phyloP scores from a whole-genome alignment of 2,888 invertebrate species.

The Drosophila mercatorum region DNA sequence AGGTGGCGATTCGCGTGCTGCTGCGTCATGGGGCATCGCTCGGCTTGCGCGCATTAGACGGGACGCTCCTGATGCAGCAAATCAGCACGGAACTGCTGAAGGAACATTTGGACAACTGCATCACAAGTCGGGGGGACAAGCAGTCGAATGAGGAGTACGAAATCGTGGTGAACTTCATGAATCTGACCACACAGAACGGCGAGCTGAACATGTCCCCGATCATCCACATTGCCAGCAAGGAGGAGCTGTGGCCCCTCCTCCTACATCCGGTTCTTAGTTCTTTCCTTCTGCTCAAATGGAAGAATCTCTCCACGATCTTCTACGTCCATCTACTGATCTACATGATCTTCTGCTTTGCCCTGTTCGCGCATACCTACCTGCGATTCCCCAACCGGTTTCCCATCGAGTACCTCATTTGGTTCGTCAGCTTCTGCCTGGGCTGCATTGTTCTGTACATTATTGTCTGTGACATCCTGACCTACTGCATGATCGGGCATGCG shows the following conservation, averaged over 20 bases:
- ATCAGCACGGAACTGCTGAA: slow-evolving; percentile 89
- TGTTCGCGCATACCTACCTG: slow-evolving; percentile 89
- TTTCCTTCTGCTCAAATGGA: slow-evolving; percentile 92
- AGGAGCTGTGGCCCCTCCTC: slow-evolving; percentile 88
- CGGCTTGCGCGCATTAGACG: slow-evolving; percentile 87
- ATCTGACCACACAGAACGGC: slow-evolving; percentile 85
- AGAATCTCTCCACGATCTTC: slow-evolving; percentile 89
- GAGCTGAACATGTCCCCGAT: slow-evolving; percentile 91
- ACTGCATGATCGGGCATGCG: slow-evolving; percentile 87
- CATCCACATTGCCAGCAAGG: slow-evolving; percentile 88
- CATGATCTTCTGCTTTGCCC: slow-evolving; percentile 87
- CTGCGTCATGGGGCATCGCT: slow-evolving; percentile 90
- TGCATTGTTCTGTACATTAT: slow-evolving; percentile 14
- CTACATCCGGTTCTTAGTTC: slow-evolving; percentile 92
- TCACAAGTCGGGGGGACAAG: slow-evolving; percentile 88
- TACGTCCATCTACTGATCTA: slow-evolving; percentile 90
- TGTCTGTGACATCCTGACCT: slow-evolving; percentile 87
- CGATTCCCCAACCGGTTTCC: slow-evolving; percentile 85
- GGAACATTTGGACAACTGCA: slow-evolving; percentile 90
- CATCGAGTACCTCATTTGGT: slow-evolving; percentile 84
- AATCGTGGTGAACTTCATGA: slow-evolving; percentile 89
- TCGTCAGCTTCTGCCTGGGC: slow-evolving; percentile 67
- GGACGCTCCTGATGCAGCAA: slow-evolving; percentile 89
- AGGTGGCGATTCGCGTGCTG: slow-evolving; percentile 87
- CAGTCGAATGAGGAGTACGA: slow-evolving; percentile 88